Conservation (phyloP, 2,113 vertebrate genomes). For the Neolamprologus kungweensis region DNA sequence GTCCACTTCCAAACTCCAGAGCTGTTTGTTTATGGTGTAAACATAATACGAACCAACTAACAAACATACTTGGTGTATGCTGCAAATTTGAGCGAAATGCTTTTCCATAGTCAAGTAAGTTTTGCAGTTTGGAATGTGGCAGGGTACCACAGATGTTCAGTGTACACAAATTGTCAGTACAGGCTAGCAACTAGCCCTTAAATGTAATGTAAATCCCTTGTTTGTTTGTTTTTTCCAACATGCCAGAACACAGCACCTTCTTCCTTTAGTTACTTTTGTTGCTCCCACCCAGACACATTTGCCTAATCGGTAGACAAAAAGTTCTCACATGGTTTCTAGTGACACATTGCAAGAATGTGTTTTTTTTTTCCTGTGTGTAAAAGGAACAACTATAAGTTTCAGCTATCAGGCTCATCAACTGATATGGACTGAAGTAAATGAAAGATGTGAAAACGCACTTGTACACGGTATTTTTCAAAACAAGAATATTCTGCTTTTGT, state of each 20-base stretch:
- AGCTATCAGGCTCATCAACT: background rate
- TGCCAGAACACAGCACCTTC: background rate
- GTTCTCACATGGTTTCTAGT: background rate
- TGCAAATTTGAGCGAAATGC: background rate
- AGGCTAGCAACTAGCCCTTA: background rate
- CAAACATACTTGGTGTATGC: background rate
- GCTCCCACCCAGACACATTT: background rate
- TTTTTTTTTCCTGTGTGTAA: background rate
- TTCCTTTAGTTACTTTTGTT: background rate
- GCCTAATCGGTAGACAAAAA: background rate
- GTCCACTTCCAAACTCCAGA: background rate
- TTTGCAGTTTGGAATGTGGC: background rate
- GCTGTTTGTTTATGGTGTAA: background rate
- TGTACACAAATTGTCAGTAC: background rate
- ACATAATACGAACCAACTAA: background rate
- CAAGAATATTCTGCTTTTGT: background rate
- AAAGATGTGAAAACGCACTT: background rate
- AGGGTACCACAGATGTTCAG: background rate
- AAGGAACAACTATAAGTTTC: background rate
- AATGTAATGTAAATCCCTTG: background rate
- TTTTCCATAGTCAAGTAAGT: background rate
- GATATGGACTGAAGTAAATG: background rate
- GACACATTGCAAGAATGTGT: background rate
- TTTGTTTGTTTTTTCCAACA: fast-evolving
- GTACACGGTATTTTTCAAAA: background rate